These are phyloP conservation scores for Eurytoma californica DNA, from an alignment of 2,888 invertebrate species.

Conservation along the genomic window DNA sequence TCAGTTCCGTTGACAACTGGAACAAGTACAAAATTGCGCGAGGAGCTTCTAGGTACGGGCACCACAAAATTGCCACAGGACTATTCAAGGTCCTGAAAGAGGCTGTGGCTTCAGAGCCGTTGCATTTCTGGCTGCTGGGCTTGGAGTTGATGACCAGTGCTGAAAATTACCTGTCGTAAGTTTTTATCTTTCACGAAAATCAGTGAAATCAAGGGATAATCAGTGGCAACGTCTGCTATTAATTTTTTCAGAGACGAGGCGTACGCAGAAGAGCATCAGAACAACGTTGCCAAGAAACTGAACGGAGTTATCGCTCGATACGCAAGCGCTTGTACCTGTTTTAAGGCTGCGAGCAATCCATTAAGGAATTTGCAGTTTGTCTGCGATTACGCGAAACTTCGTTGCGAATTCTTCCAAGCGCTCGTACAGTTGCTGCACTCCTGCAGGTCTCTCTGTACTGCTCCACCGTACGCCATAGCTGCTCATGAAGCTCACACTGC, in stretches of 20 bases:
- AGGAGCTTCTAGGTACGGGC: conserved; percentile 90
- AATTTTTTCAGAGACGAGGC: conserved; percentile 34
- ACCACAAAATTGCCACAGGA: conserved; percentile 83
- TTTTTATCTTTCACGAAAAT: conserved; percentile 54
- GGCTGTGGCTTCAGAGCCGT: conserved; percentile 89
- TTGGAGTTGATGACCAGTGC: conserved; percentile 86
- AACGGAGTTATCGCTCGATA: conserved; percentile 71
- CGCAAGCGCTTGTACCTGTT: conserved; percentile 72
- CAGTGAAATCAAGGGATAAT: not conserved
- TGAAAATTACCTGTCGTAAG: conserved; percentile 80
- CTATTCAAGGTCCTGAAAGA: conserved; percentile 81
- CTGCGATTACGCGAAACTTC: conserved; percentile 85
- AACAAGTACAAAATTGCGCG: conserved; percentile 91
- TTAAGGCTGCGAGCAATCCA: conserved; percentile 82
- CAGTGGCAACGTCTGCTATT: not conserved
- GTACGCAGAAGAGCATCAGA: conserved; percentile 43
- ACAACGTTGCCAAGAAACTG: conserved; percentile 68
- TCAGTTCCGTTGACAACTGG: conserved; percentile 83
- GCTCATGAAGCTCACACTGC: conserved; percentile 87
- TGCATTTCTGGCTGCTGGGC: conserved; percentile 91
- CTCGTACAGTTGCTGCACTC: conserved; percentile 81
- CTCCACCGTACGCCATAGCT: conserved; percentile 95
- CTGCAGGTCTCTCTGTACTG: conserved; percentile 87
- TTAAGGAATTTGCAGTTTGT: conserved; percentile 83
- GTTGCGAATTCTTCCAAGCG: conserved; percentile 85